Evolutionary conservation across 2,888 invertebrate genomes (phyloP).

Genomic region (Diplolepis rosae): DNA sequence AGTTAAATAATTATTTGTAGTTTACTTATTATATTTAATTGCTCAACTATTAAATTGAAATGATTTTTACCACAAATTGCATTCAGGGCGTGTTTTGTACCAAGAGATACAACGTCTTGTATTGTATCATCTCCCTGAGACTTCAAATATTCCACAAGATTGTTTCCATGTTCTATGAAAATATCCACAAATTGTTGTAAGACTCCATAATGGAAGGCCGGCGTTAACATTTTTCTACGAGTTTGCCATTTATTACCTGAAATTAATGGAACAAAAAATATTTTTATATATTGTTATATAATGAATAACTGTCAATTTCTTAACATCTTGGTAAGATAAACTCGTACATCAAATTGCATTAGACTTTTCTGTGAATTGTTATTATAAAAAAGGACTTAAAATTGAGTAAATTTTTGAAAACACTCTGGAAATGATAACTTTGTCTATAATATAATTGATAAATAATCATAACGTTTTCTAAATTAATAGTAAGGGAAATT

Average conservation of each 20-base stretch:
- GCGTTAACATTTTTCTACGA: constrained; percentile 33
- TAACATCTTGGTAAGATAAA: too few species aligned
- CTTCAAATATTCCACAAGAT: constrained; percentile 63
- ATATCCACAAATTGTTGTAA: constrained; percentile 72
- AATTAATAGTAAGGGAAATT: too few species aligned
- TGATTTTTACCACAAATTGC: constrained; percentile 79
- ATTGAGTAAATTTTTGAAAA: too few species aligned
- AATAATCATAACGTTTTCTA: too few species aligned
- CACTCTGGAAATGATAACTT: too few species aligned
- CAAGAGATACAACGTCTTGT: constrained; percentile 75
- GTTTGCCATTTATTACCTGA: constrained; percentile 32
- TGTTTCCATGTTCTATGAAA: constrained; percentile 73
- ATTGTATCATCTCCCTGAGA: constrained; percentile 52
- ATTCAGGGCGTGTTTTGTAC: constrained; percentile 79
- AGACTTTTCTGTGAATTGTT: too few species aligned
- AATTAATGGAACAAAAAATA: background rate
- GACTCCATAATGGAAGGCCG: constrained; percentile 60
- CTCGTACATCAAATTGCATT: too few species aligned
- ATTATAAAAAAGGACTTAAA: too few species aligned
- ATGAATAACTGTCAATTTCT: too few species aligned
- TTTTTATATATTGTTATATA: too few species aligned
- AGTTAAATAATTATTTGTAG: background rate
- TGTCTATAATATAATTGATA: too few species aligned
- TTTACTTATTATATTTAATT: background rate
- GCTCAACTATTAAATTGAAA: too few species aligned